phyloP scores from a whole-genome alignment of 1,140 invertebrate genomes.

The Heliconius nattereri region DNA sequence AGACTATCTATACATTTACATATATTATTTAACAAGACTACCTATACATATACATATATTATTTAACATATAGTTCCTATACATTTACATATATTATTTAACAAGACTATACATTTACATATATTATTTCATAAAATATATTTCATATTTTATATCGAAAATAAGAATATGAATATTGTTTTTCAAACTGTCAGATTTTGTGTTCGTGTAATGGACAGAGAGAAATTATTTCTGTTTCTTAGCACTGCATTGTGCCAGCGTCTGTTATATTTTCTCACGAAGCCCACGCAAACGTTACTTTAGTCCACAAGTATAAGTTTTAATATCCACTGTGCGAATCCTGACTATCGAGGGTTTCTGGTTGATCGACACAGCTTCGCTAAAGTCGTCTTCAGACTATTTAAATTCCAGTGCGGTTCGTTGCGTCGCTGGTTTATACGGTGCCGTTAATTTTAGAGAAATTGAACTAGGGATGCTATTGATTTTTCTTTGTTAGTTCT shows the following conservation, averaged over 20 bases:
- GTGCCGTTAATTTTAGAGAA: slow-evolving; percentile 80
- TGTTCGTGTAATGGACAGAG: slow-evolving; percentile 18
- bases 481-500: slow-evolving; percentile 40
- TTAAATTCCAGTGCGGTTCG: slow-evolving; percentile 81
- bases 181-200: slow-evolving; percentile 24
- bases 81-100: no score
- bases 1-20: not conserved
- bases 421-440: slow-evolving; percentile 81
- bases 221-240: slow-evolving; percentile 21
- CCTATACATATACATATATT: not conserved
- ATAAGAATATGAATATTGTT: slow-evolving; percentile 19
- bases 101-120: not conserved
- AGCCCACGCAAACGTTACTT: slow-evolving; percentile 1
- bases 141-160: not conserved
- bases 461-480: slow-evolving; percentile 62
- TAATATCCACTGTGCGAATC: slow-evolving; percentile 47
- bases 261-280: not conserved
- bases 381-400: slow-evolving; percentile 77
- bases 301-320: slow-evolving; percentile 36
- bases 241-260: slow-evolving; percentile 1
- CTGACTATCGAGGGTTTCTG: slow-evolving; percentile 54
- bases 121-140: not conserved
- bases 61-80: no score
- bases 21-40: not conserved
- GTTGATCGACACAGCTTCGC: slow-evolving; percentile 57